Conservation (phyloP, 2,888 invertebrate species). For the Strigamia crassipes region DNA sequence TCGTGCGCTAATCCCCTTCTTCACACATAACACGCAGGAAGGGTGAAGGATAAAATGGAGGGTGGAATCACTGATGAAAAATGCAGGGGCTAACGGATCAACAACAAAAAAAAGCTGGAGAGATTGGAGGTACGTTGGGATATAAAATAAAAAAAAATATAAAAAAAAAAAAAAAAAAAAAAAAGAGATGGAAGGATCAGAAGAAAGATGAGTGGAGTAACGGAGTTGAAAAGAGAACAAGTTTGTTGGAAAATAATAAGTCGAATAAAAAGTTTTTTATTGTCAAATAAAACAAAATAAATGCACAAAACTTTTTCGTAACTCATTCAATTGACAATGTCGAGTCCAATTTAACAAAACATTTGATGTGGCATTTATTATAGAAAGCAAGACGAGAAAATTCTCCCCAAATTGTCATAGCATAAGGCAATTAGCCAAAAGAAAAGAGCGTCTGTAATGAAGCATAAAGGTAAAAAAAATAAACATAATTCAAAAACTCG, state of each 20-base stretch:
- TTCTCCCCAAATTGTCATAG: constrained; percentile 43
- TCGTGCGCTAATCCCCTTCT: constrained; percentile 36
- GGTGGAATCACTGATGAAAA: constrained; percentile 50
- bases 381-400: neutral
- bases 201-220: constrained; percentile 49
- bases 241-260: constrained; percentile 47
- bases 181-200: constrained; percentile 50
- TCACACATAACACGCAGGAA: constrained; percentile 33
- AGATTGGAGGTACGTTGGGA: constrained; percentile 50
- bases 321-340: neutral
- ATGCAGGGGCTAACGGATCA: constrained; percentile 51
- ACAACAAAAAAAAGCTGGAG: constrained; percentile 48
- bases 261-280: constrained; percentile 4
- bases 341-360: constrained; percentile 17
- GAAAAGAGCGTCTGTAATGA: constrained; percentile 45
- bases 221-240: constrained; percentile 28
- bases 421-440: constrained; percentile 46
- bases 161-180: constrained; percentile 47
- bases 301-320: neutral
- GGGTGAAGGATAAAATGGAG: constrained; percentile 43
- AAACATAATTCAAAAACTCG: constrained; percentile 45
- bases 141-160: neutral
- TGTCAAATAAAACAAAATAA: neutral
- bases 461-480: constrained; percentile 46
- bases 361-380: constrained; percentile 20